Percentiles rank a stretch among this genome's conserved stretches.
phyloP scores from a whole-genome alignment of 2,113 vertebrate genomes.

The Micromys minutus region DNA sequence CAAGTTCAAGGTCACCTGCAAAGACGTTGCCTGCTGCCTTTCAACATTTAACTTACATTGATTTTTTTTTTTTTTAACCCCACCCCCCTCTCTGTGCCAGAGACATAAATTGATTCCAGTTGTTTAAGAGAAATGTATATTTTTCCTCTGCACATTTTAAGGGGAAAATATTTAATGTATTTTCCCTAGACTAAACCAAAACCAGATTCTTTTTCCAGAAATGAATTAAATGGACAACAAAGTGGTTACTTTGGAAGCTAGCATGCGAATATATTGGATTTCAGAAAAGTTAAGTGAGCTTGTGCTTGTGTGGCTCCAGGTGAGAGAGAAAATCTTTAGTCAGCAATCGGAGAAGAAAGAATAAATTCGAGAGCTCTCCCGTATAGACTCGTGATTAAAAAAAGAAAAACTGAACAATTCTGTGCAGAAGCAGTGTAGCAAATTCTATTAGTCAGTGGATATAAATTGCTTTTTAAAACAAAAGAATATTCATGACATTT shows the following conservation, averaged over 20 bases:
- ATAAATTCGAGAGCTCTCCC: slow-evolving; percentile 33
- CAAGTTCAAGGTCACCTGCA: slow-evolving; percentile 12
- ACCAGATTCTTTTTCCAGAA: slow-evolving; percentile 70
- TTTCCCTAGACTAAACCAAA: slow-evolving; percentile 75
- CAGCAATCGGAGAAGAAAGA: slow-evolving; percentile 44
- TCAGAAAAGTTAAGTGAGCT: slow-evolving; percentile 51
- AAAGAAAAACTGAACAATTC: slow-evolving; percentile 39
- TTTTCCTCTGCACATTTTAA: slow-evolving; percentile 71
- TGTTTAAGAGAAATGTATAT: slow-evolving; percentile 67
- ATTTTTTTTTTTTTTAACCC: slow-evolving; percentile 72
- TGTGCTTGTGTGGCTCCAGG: slow-evolving; percentile 39
- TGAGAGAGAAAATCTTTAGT: slow-evolving; percentile 61
- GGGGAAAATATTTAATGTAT: slow-evolving; percentile 51
- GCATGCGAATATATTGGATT: slow-evolving; percentile 55
- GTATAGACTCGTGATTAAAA: slow-evolving; percentile 5
- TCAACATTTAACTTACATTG: slow-evolving; percentile 50
- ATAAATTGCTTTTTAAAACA: slow-evolving; percentile 53
- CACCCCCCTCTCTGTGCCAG: slow-evolving; percentile 59
- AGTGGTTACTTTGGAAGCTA: slow-evolving; percentile 52
- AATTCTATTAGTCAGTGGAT: slow-evolving; percentile 52
- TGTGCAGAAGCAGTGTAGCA: slow-evolving; percentile 14
- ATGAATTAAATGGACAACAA: slow-evolving; percentile 62
- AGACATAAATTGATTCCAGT: slow-evolving; percentile 72
- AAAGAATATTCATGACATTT: slow-evolving; percentile 55
- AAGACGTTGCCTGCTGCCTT: slow-evolving; percentile 57